Percentiles rank a stretch among this genome's conserved stretches.
Conservation (phyloP, 2,888 invertebrate genomes). For the Ligdia adustata region DNA sequence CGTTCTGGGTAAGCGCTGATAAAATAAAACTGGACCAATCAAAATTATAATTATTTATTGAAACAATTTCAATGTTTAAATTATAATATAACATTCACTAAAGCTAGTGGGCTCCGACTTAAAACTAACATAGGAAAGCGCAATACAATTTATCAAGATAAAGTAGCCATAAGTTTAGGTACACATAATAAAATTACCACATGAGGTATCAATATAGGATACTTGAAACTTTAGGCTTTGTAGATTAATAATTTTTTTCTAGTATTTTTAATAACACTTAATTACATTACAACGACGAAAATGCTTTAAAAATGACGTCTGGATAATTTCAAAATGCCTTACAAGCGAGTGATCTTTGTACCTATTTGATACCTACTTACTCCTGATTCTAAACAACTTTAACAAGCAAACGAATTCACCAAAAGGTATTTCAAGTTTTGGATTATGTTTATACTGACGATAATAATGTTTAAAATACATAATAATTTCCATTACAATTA, state of each 20-base stretch:
- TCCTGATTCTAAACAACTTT: slow-evolving; percentile 49
- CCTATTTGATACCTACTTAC: slow-evolving; percentile 72
- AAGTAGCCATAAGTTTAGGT: slow-evolving; percentile 68
- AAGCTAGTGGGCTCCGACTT: slow-evolving; percentile 74
- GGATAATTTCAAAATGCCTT: slow-evolving; percentile 57
- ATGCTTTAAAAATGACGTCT: slow-evolving; percentile 65
- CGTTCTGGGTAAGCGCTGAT: slow-evolving; percentile 5
- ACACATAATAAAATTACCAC: slow-evolving; percentile 33
- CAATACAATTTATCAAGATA: slow-evolving; percentile 65
- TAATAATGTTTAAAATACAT: slow-evolving; percentile 37
- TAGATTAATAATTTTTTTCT: slow-evolving; percentile 60
- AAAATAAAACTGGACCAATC: slow-evolving; percentile 42
- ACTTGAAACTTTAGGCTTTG: slow-evolving; percentile 59
- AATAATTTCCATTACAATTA: slow-evolving; percentile 32
- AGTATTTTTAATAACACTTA: slow-evolving; percentile 59
- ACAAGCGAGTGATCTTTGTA: slow-evolving; percentile 61
- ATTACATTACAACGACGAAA: slow-evolving; percentile 59
- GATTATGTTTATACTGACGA: slow-evolving; percentile 46
- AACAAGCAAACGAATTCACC: slow-evolving; percentile 53
- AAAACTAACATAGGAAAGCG: slow-evolving; percentile 73
- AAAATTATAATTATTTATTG: slow-evolving; percentile 82
- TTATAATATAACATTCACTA: slow-evolving; percentile 75
- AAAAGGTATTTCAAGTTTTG: slow-evolving; percentile 41
- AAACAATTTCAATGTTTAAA: slow-evolving; percentile 79
- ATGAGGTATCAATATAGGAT: slow-evolving; percentile 75